Base-by-base conservation (phyloP, 2,797 vertebrate species). In the Coccyzus lansbergi region DNA sequence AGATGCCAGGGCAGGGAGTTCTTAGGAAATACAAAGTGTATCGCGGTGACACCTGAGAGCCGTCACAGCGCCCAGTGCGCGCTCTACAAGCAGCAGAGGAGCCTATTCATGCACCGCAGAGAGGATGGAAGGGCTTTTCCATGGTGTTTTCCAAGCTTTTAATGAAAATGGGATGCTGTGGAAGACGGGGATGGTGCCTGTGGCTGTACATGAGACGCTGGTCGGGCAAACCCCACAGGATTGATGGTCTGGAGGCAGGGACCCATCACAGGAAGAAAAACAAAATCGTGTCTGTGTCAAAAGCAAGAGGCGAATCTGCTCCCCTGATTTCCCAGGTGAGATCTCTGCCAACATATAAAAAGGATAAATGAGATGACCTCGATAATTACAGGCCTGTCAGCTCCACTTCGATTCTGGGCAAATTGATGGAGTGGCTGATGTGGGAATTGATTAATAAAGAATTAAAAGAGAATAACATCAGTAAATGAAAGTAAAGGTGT, bases 351-450 rank as follows among this genome's bases (percentile, higher is more conserved):
- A 2, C 11, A 6, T 91, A 87, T 95, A 75, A 90, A 77, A 58
- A 75, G 91, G 86, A 92, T 95, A 89, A 94, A 95, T 87, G 92
- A 85, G 88, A 88, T n/a, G 76, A 89, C 92, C 86, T 91, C 86
- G 84, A 77, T 95, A 95, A 96, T 95, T 94, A 95, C 82, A 75
- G 86, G 34, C 71, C 84, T 93, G 86, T 91, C 93, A 87, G 58
- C 86, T 95, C 84, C 28, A 15, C 79, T 94, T 95, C 22, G 58
- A 91, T 91, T 55, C 69, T 0, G 0, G 69, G 69, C 65, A 81
- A n/a, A 69, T 44, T 76, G 92, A 93, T 83, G 79, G 86, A 93
- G 89, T 75, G 84, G 76, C 82, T 86, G 91, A 89, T 25, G 72
- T 64, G 82, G 91, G 93, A 70, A 91, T 46, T 93, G 76, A 87